phyloP scores from a whole-genome alignment of 2,797 vertebrate species.

The Setipinna tenuifilis region DNA sequence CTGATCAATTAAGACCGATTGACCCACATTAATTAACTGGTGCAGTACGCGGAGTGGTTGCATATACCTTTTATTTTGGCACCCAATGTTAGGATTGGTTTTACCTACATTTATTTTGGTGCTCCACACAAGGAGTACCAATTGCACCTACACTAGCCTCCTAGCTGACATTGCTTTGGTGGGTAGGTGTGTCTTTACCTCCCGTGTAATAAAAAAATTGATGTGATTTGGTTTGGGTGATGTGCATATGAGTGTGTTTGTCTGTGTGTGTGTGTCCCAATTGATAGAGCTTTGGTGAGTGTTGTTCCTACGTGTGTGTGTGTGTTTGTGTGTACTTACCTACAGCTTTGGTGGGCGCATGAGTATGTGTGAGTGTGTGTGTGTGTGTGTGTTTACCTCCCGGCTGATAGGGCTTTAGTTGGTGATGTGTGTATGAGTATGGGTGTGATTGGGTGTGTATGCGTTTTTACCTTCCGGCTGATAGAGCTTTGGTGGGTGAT shows the following conservation, averaged over 20 bases:
- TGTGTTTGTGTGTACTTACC: background rate
- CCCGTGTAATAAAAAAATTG: constrained; percentile 65
- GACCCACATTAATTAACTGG: too few species aligned
- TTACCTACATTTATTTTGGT: too few species aligned
- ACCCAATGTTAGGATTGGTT: too few species aligned
- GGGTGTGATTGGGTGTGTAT: background rate
- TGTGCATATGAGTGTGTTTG: background rate
- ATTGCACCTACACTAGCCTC: too few species aligned
- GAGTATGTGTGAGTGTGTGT: background rate
- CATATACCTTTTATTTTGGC: too few species aligned
- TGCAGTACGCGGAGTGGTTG: too few species aligned
- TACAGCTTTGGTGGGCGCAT: background rate
- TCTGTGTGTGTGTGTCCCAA: too few species aligned
- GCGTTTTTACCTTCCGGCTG: constrained; percentile 79
- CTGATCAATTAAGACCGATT: too few species aligned
- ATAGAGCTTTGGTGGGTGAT: constrained; percentile 88
- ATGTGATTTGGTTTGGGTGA: too few species aligned
- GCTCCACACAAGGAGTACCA: too few species aligned
- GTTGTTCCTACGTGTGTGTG: background rate
- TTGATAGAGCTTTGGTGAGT: background rate
- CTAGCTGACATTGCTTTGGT: constrained; percentile 86
- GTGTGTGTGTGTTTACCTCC: background rate
- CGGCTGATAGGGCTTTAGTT: background rate
- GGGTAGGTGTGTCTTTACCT: constrained; percentile 69
- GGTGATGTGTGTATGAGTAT: background rate